These are phyloP conservation scores for Malurus leucopterus DNA, from an alignment of 2,797 vertebrate genomes.

Conservation along the genomic window DNA sequence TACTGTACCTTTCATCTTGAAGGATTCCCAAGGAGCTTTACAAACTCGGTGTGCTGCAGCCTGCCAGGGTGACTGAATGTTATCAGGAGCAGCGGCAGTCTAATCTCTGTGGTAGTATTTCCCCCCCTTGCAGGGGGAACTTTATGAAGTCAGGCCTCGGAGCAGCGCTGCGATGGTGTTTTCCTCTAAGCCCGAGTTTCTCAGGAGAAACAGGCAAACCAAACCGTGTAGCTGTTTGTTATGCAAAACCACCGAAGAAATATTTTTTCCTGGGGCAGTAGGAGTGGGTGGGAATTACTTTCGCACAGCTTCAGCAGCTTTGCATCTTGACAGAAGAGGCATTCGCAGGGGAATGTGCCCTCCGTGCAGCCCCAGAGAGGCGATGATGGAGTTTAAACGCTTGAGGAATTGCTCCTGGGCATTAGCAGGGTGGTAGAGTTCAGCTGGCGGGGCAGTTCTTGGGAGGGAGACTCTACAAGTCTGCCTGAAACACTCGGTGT, in stretches of 20 bases:
- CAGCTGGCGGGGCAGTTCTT: background rate
- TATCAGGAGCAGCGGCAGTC: slow-evolving; percentile 12
- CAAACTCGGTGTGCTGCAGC: slow-evolving; percentile 25
- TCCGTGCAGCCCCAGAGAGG: background rate
- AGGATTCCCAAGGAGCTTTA: slow-evolving; percentile 62
- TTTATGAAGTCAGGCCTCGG: background rate
- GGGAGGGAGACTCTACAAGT: background rate
- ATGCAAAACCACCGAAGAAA: slow-evolving; percentile 9
- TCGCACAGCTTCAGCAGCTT: background rate
- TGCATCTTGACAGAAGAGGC: background rate
- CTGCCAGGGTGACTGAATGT: slow-evolving; percentile 38
- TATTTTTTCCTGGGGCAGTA: slow-evolving; percentile 40
- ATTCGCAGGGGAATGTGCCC: background rate
- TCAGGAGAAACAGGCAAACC: background rate
- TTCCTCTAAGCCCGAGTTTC: background rate
- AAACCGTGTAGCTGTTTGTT: slow-evolving; percentile 9
- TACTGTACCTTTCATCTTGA: slow-evolving; percentile 60
- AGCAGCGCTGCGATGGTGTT: background rate
- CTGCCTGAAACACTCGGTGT: background rate
- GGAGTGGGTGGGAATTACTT: slow-evolving; percentile 43
- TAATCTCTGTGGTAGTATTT: background rate
- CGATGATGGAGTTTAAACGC: background rate
- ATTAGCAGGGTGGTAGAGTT: background rate
- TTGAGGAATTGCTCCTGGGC: slow-evolving; percentile 17
- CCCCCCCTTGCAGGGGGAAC: background rate